Evolutionary conservation across 2,113 vertebrate genomes (phyloP).

Genomic region (Hippocampus zosterae): DNA sequence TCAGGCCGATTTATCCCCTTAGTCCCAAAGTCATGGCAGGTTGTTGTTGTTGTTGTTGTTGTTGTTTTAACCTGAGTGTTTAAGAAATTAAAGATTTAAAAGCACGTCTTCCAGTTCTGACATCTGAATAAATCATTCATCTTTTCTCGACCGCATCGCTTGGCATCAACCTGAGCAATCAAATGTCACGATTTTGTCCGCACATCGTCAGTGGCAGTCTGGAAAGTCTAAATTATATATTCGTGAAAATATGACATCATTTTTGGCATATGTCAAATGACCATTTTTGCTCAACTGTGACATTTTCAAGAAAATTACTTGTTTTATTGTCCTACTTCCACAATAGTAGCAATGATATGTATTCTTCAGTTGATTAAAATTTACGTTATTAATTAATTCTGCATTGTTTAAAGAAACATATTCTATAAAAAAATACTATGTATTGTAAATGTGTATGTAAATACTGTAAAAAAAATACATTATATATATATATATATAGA

Average conservation of each 20-base stretch:
- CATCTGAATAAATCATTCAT: slow-evolving; percentile 21
- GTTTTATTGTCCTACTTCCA: not conserved
- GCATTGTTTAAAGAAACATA: too few species aligned
- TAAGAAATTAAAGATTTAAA: slow-evolving; percentile 28
- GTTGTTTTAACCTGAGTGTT: slow-evolving; percentile 27
- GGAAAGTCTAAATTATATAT: not conserved
- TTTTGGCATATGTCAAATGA: not conserved
- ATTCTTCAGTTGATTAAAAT: too few species aligned
- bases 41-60: slow-evolving; percentile 8
- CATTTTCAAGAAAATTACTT: not conserved
- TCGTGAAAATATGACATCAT: not conserved
- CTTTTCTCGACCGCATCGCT: not conserved
- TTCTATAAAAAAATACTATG: too few species aligned
- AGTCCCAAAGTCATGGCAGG: slow-evolving; percentile 11
- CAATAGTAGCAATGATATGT: not conserved
- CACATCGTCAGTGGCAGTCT: not conserved
- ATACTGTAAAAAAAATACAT: too few species aligned
- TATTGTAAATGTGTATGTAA: too few species aligned
- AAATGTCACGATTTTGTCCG: not conserved
- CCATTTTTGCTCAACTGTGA: not conserved
- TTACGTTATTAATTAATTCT: too few species aligned
- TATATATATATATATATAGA: too few species aligned
- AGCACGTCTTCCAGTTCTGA: slow-evolving; percentile 14
- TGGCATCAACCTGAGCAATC: too few species aligned
- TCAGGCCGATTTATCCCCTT: not conserved